Conservation (phyloP, 1,140 invertebrate species). For the Hetaerina americana region DNA sequence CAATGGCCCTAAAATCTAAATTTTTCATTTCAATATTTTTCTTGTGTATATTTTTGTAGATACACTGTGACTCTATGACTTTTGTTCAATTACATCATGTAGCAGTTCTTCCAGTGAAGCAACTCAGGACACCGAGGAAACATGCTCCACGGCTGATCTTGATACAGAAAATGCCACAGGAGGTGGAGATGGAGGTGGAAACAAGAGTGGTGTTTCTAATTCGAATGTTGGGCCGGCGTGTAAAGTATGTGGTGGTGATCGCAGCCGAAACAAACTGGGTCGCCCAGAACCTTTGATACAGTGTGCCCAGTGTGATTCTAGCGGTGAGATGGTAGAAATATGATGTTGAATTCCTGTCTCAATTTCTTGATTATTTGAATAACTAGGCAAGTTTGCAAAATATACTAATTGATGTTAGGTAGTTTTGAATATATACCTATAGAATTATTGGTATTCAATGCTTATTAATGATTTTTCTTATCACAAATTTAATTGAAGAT, state of each 20-base stretch:
- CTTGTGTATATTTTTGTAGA: too few relatives aligned
- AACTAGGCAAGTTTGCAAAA: too few relatives aligned
- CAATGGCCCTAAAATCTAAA: too few relatives aligned
- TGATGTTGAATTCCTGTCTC: too few relatives aligned
- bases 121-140: conserved; percentile 34
- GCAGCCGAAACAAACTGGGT: conserved; percentile 25
- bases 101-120: conserved; percentile 35
- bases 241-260: conserved; percentile 31
- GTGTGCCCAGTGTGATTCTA: conserved; percentile 59
- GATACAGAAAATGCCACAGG: not conserved
- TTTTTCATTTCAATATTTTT: conserved; percentile 10
- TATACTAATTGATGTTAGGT: too few relatives aligned
- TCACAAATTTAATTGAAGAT: too few relatives aligned
- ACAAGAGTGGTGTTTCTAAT: conserved; percentile 6
- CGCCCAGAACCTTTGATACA: conserved; percentile 41
- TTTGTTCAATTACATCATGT: conserved; percentile 9
- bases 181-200: not conserved
- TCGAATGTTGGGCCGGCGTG: conserved; percentile 22
- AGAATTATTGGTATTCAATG: too few relatives aligned
- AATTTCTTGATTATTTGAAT: too few relatives aligned
- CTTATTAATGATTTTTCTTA: too few relatives aligned
- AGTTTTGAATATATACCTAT: too few relatives aligned
- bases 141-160: conserved; percentile 26
- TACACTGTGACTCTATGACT: not conserved
- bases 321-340: conserved; percentile 47